Evolutionary conservation across 2,797 vertebrate species (phyloP), one percentile per base, ranked within the genome.

Genomic region (Syncerus caffer): DNA sequence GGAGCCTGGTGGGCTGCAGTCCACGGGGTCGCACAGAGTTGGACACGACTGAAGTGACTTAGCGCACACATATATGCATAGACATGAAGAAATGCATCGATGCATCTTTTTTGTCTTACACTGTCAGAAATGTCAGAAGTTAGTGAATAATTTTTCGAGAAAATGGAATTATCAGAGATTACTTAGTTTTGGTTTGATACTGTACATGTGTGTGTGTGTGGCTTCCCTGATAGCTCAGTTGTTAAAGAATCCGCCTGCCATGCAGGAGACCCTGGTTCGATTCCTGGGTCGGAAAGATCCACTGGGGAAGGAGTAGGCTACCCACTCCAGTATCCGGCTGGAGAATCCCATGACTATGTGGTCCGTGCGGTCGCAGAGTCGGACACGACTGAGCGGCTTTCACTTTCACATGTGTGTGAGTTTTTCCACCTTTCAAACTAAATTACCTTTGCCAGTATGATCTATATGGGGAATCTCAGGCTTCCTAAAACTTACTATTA

Each of bases 341-440:
- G n/a, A 71, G 64, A 38, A 6, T 0, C 17, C 64, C 19, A 21
- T 3, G n/a, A 12, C n/a, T 23, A 19, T 0, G 0, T 3, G 34
- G n/a, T 71, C 64, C 64, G 3, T 6, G n/a, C 1, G 10, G n/a
- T 13, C 10, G 10, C 64, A 38, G 19, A 23, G 34, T 34, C 0
- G 0, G 19, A 23, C 67, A 23, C 5, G 3, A 3, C 67, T 3
- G 34, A 38, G 34, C 0, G 2, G 0, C 67, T 23, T 71, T 12
- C 19, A 71, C 34, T 71, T 38, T 23, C 19, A 23, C 5, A 1
- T 9, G 17, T 2, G 67, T 3, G 4, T 38, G n/a, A 47, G 47
- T 38, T 58, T 57, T 83, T 67, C 34, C 76, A 90, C 23, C 55
- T 57, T 58, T 42, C 78, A 62, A 4, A 74, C 84, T 50, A 31